These are phyloP conservation scores for Electrophaes corylata DNA, from an alignment of 2,888 invertebrate genomes.

Conservation along the genomic window DNA sequence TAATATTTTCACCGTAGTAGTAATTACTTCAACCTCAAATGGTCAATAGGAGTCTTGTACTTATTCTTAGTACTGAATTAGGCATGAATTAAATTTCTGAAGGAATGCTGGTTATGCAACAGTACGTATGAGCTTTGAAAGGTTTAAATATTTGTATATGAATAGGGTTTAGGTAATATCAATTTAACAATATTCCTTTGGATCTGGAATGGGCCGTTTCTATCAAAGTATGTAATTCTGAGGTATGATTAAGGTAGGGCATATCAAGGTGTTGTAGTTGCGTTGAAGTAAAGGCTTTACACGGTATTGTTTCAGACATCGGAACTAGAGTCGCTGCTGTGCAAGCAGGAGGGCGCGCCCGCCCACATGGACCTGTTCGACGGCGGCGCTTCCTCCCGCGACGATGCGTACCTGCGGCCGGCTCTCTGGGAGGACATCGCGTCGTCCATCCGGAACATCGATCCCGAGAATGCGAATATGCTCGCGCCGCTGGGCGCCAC, in stretches of 20 bases:
- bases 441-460: conserved; percentile 94
- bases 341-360: conserved; percentile 90
- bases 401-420: conserved; percentile 94
- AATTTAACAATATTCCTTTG: conserved; percentile 13
- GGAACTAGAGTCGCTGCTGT: conserved; percentile 91
- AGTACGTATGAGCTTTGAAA: conserved; percentile 21
- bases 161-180: conserved; percentile 46
- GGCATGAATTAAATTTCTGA: conserved; percentile 27
- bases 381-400: conserved; percentile 85
- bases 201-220: conserved; percentile 11
- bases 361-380: conserved; percentile 84
- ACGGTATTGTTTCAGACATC: conserved; percentile 85
- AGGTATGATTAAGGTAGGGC: conserved; percentile 3
- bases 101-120: conserved; percentile 29
- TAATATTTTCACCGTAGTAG: too few species aligned
- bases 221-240: conserved; percentile 4
- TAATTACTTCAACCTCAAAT: not conserved
- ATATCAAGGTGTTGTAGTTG: not conserved
- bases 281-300: not conserved
- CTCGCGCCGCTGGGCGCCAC: conserved; percentile 87
- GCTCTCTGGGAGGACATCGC: conserved; percentile 97
- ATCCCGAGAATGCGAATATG: conserved; percentile 95
- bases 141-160: conserved; percentile 44
- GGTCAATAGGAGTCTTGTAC: not conserved
- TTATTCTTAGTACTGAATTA: conserved; percentile 15